Conservation (phyloP, 2,113 vertebrate species). For the Microcebus lehilahytsara region DNA sequence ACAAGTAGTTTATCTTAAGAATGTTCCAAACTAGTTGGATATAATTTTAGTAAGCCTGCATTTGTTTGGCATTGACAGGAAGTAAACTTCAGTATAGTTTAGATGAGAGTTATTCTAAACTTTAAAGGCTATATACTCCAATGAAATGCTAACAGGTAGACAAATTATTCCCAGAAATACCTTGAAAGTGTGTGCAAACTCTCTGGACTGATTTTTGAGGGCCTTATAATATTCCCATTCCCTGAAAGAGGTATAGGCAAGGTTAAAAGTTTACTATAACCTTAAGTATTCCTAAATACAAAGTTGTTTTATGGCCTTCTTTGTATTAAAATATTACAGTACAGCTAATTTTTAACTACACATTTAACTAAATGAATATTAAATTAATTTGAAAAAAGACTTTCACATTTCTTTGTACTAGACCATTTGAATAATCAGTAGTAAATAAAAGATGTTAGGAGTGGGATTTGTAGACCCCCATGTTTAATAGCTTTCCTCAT, state of each 20-base stretch:
- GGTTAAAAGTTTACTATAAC: slow-evolving; percentile 3
- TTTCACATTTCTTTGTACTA: slow-evolving; percentile 30
- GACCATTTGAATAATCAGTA: not conserved
- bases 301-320: not conserved
- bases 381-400: not conserved
- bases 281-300: not conserved
- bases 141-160: not conserved
- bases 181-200: slow-evolving; percentile 9
- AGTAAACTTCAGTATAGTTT: not conserved
- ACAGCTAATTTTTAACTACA: slow-evolving; percentile 1
- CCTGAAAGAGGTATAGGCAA: not conserved
- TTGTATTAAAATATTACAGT: not conserved
- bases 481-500: not conserved
- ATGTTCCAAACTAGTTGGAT: not conserved
- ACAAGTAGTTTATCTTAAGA: not conserved
- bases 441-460: not conserved
- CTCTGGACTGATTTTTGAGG: not conserved
- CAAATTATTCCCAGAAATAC: slow-evolving; percentile 34
- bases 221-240: not conserved
- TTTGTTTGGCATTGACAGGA: not conserved
- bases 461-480: not conserved
- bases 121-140: not conserved
- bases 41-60: not conserved
- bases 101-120: not conserved
- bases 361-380: slow-evolving; percentile 40